Base-by-base conservation (phyloP, 2,797 vertebrate genomes). In the Dicrostonyx torquatus region DNA sequence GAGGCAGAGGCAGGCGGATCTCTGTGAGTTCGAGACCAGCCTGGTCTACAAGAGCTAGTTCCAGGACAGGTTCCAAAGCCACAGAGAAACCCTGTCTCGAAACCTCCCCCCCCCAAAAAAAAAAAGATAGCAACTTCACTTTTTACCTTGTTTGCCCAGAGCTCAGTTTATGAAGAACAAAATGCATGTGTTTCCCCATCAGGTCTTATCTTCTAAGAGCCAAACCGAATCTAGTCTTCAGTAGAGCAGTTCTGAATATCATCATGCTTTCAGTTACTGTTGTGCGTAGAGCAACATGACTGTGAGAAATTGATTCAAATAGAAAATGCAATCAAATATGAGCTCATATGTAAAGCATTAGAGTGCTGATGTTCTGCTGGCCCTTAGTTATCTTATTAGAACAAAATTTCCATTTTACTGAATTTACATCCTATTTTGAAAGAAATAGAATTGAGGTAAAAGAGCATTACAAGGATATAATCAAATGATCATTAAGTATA, bases 231-330 rank as follows among this genome's bases (percentile, higher is more conserved):
- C n/a, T 0, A 64, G 17, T 92, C 89, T 92, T 85, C n/a, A 83
- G 22, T 29, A 31, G 14, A 77, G 15, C 88, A 50, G 45, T 73
- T 72, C 87, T 87, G 83, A 26, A 79, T 92, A 24, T 70, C 48
- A 55, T 55, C 6, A 34, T 73, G 68, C 43, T 93, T 95, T 93
- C 17, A 94, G 53, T 20, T 12, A 70, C 24, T 70, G 20, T 4
- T 9, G 1, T 76, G 55, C 87, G n/a, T 79, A 53, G 11, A 87
- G 62, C 62, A 26, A 89, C 90, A 86, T 88, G 4, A 22, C 24
- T 48, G 62, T 90, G 40, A 85, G 34, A 88, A 90, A 89, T 22
- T 85, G 73, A 80, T 91, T 66, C 9, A 88, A 89, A 50, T 80
- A 84, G 43, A 94, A 88, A 91, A 60, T 66, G 8, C 17, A 40